Evolutionary conservation across 2,113 vertebrate species (phyloP), one percentile per base, ranked within the genome.

Genomic region (Gasterosteus nipponicus): DNA sequence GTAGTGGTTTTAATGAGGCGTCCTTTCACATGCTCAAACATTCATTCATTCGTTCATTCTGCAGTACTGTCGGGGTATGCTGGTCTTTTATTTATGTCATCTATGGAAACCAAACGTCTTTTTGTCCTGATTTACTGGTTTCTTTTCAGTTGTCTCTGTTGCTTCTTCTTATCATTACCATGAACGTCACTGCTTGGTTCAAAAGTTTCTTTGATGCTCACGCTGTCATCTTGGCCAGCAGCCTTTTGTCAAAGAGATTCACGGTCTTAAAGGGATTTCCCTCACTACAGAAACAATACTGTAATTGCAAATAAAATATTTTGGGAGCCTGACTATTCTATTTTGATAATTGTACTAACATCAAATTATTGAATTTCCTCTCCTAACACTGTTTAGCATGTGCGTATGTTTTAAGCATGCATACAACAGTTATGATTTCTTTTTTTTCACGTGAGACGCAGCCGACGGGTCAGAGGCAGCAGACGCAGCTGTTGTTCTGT

Each of bases 1-100:
- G 4, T 44, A 47, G 73, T 75, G 82, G 29, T 73, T 79, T 82
- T 88, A 89, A 85, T 77, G 81, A 85, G 83, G 51, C 14, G 10
- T 67, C 69, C 51, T 75, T 82, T 89, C 85, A 85, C 60, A 49
- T 29, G 65, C 11, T 53, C 4, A 2, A 26, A 26, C 22, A 26
- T 26, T 26, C 22, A 26, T 26, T 26, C 22, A 26, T 26, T 26
- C n/a, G 11, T 54, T 54, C 51, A 54, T 12, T 54, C 22, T 54
- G 51, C 22, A 11, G 19, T 18, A 15, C 10, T 4, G 44, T 46
- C 44, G 16, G 33, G 3, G 5, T 35, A 35, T 35, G 5, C 5
- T 35, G 33, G 33, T 19, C 8, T 49, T 49, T 49, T 49, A 2
- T 16, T 47, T 16, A 15, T 47, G 16, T 49, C 16, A 19, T 49